Base-by-base conservation (phyloP, 2,797 vertebrate genomes). In the Epinephelus awoara region DNA sequence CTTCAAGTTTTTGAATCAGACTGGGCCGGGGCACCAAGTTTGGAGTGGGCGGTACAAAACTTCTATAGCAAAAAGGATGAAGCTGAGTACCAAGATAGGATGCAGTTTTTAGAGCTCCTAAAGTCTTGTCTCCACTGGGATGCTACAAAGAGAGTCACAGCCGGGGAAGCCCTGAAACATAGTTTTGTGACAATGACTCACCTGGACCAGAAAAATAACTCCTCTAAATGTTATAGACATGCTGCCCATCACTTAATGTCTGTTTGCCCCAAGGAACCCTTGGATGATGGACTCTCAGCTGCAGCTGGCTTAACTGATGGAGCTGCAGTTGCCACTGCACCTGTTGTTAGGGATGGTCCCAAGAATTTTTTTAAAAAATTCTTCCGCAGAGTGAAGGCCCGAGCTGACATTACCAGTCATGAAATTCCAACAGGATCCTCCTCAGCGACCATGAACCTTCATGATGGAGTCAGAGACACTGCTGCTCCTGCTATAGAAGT, bases 101-200 rank as follows among this genome's bases (percentile, higher is more conserved):
- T 49, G 47, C 58, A n/a, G 6, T 84, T 83, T 65, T 57, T 68
- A 44, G 21, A 34, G 19, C 65, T 84, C 9, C n/a, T 76, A 3
- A 72, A 64, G 54, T 4, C 3, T 18, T 67, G 47, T 17, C 65
- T 80, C 3, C 14, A 58, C 52, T 6, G 57, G 9, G 58, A 80
- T 25, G 14, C 57, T 14, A 18, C 17, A 2, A 40, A 46, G 18
- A 67, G 82, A 56, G 54, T 69, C 21, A 67, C 40, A 10, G 52
- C 72, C 17, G 9, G 38, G 5, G 15, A 65, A 23, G 79, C 54
- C 5, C 40, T 70, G n/a, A 40, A 40, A 18, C 72, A 80, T 29
- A 10, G 18, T 6, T 80, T 75, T 51, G 17, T 71, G 5, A 70
- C 47, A 17, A 49, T 75, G 72, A 6, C 5, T 29, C 52, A 71